Evolutionary conservation across 2,888 invertebrate species (phyloP).

Genomic region (Drosophila testacea): DNA sequence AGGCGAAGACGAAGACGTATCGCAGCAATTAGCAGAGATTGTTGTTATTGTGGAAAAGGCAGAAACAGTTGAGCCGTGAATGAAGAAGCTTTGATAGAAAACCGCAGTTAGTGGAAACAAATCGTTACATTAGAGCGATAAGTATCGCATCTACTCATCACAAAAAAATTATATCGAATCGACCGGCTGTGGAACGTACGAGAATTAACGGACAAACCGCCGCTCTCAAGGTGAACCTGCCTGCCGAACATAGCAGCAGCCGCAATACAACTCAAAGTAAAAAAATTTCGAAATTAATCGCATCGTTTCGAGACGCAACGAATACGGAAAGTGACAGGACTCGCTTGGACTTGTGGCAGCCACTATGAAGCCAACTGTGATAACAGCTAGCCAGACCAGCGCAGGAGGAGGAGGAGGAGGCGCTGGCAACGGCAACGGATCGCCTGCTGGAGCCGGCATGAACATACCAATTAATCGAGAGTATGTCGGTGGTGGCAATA

Average conservation of each 20-base stretch:
- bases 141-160: slow-evolving; percentile 24
- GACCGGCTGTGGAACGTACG: slow-evolving; percentile 56
- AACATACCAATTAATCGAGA: slow-evolving; percentile 81
- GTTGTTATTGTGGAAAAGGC: slow-evolving; percentile 27
- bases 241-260: slow-evolving; percentile 41
- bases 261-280: slow-evolving; percentile 46
- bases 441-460: slow-evolving; percentile 59
- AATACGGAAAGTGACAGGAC: slow-evolving; percentile 44
- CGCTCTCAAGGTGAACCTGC: slow-evolving; percentile 71
- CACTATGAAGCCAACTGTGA: slow-evolving; percentile 83
- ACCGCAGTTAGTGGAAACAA: slow-evolving; percentile 39
- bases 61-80: not conserved
- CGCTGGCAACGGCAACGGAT: slow-evolving; percentile 31
- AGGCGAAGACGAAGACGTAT: slow-evolving; percentile 19
- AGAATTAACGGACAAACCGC: slow-evolving; percentile 53
- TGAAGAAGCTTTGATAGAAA: slow-evolving; percentile 16
- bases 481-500: slow-evolving; percentile 48
- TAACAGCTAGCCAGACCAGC: slow-evolving; percentile 70
- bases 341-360: slow-evolving; percentile 33
- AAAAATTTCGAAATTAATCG: slow-evolving; percentile 50
- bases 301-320: slow-evolving; percentile 46
- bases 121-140: slow-evolving; percentile 35
- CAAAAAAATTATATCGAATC: slow-evolving; percentile 40
- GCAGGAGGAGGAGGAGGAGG: slow-evolving; percentile 35
- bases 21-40: slow-evolving; percentile 43